Evolutionary conservation across 2,888 invertebrate species (phyloP).

Genomic region (Fabriciana adippe): DNA sequence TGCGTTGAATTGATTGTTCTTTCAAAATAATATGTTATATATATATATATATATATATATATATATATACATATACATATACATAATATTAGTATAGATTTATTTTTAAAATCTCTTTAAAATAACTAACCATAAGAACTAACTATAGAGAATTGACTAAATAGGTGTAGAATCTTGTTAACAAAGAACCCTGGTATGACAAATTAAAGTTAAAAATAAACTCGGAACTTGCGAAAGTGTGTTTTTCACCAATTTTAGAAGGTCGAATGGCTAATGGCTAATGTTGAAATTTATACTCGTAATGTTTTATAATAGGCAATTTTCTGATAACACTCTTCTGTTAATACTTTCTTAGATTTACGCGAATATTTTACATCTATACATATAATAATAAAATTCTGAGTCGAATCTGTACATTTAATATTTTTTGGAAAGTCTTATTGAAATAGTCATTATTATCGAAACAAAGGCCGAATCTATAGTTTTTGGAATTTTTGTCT

Average conservation of each 20-base stretch:
- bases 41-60: not conserved
- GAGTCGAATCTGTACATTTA: too few species aligned
- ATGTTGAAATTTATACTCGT: conserved; percentile 14
- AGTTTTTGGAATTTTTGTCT: too few species aligned
- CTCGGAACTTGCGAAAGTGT: conserved; percentile 14
- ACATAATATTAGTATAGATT: too few species aligned
- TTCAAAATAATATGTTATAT: not conserved
- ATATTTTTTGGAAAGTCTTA: too few species aligned
- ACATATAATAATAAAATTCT: too few species aligned
- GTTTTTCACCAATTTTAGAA: conserved; percentile 18
- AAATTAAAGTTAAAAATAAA: conserved; percentile 23
- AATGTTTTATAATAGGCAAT: conserved; percentile 4
- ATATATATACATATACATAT: too few species aligned
- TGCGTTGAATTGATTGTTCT: conserved; percentile 5
- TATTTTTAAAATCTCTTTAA: too few species aligned
- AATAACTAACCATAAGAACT: not conserved
- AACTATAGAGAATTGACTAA: not conserved
- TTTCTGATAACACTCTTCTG: not conserved
- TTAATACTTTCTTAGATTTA: too few species aligned
- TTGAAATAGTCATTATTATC: too few species aligned
- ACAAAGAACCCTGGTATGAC: conserved; percentile 11
- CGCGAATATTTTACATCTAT: too few species aligned
- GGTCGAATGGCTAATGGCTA: conserved; percentile 17
- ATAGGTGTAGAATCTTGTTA: not conserved
- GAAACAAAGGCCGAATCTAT: too few species aligned